These are phyloP conservation scores for Amphimallon solstitiale DNA, from an alignment of 2,888 invertebrate species.

Conservation along the genomic window DNA sequence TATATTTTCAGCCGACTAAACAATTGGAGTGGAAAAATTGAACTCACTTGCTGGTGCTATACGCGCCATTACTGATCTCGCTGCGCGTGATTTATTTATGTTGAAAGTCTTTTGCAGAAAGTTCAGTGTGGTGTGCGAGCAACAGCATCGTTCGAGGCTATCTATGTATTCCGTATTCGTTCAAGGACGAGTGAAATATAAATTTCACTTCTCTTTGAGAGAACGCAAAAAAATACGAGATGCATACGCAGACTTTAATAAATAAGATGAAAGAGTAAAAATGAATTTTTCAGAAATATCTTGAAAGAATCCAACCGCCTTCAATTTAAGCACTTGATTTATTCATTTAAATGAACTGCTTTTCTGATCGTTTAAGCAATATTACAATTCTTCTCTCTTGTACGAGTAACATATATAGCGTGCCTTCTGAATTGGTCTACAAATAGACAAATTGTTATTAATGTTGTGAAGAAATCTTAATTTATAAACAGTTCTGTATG, in stretches of 20 bases:
- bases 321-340: no score
- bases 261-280: neutral
- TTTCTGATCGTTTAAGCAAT: no score
- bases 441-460: no score
- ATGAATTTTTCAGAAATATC: neutral
- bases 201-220: constrained; percentile 5
- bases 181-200: constrained; percentile 4
- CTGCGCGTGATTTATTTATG: constrained; percentile 25
- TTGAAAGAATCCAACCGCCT: no score
- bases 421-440: no score
- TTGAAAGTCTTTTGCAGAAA: constrained; percentile 13
- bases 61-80: no score
- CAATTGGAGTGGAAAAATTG: constrained; percentile 10
- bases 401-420: no score
- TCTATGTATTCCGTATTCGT: neutral
- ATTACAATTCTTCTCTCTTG: no score
- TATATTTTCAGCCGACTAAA: constrained; percentile 14
- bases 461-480: no score
- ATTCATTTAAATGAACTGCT: no score
- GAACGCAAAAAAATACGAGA: neutral
- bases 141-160: neutral
- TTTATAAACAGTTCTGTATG: no score
- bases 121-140: constrained; percentile 6
- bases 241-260: neutral
- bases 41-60: neutral